These are phyloP conservation scores for Rhizomys pruinosus DNA, from an alignment of 2,113 vertebrate species.

Conservation along the genomic window DNA sequence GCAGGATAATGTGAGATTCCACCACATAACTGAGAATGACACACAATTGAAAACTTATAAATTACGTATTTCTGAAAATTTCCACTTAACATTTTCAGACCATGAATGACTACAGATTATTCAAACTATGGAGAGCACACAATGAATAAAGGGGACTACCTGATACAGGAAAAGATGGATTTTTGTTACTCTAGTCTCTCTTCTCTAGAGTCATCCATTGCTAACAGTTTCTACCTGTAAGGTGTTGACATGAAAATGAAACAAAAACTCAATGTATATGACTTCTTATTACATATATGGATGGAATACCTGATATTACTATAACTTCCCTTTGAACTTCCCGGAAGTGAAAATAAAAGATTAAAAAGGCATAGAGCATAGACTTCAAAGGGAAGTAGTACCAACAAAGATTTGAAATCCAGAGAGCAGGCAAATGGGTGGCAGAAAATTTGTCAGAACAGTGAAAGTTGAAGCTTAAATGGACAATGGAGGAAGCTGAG, in stretches of 20 bases:
- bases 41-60: background rate
- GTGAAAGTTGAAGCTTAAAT: background rate
- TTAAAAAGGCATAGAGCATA: too few relatives aligned
- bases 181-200: background rate
- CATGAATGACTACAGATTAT: background rate
- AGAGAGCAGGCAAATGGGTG: background rate
- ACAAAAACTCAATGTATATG: background rate
- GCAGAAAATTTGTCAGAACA: background rate
- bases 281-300: background rate
- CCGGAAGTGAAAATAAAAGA: constrained; percentile 28
- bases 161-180: background rate
- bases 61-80: constrained; percentile 18
- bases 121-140: background rate
- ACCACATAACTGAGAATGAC: background rate
- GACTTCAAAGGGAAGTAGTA: too few relatives aligned
- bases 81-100: background rate
- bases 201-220: background rate
- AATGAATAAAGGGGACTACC: background rate
- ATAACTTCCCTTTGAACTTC: background rate
- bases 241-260: constrained; percentile 6
- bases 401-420: background rate
- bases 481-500: background rate
- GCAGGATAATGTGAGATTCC: background rate
- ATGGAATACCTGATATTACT: background rate
- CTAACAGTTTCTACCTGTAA: background rate